Percentiles rank a stretch among this genome's conserved stretches.
These are phyloP conservation scores for Nycticryphes semicollaris DNA, from an alignment of 2,113 vertebrate species.

Conservation along the genomic window DNA sequence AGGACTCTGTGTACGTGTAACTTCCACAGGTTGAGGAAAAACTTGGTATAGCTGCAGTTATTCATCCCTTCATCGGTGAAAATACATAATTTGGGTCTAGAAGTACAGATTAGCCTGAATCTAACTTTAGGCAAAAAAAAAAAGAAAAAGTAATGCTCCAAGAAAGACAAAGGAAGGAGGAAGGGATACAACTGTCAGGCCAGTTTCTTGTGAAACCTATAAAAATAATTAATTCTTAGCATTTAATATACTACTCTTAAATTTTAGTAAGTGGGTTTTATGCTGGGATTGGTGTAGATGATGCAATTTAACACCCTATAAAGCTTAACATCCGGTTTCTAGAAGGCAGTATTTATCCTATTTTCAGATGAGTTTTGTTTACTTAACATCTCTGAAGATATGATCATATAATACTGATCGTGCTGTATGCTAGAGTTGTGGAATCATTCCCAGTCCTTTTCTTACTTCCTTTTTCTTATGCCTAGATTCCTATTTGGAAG, in stretches of 20 bases:
- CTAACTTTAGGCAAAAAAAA: not conserved
- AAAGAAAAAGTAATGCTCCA: not conserved
- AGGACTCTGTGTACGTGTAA: not conserved
- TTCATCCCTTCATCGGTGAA: not conserved
- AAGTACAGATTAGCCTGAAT: not conserved
- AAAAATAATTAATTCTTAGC: not conserved
- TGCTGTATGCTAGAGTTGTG: not conserved
- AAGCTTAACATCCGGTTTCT: not conserved
- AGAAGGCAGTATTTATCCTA: not conserved
- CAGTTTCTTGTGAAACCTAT: not conserved
- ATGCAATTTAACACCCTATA: not conserved
- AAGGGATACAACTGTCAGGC: not conserved
- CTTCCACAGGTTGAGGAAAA: not conserved
- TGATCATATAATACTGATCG: not conserved
- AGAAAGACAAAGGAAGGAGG: not conserved
- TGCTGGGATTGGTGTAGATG: not conserved
- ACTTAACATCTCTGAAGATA: not conserved
- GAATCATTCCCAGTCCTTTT: not conserved
- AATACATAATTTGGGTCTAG: not conserved
- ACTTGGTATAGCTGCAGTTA: not conserved
- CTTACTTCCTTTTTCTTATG: not conserved
- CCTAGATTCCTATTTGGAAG: not conserved
- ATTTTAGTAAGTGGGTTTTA: not conserved
- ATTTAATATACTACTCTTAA: not conserved
- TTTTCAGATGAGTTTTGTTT: not conserved